Evolutionary conservation across 2,888 invertebrate species (phyloP).

Genomic region (Spodoptera picta): DNA sequence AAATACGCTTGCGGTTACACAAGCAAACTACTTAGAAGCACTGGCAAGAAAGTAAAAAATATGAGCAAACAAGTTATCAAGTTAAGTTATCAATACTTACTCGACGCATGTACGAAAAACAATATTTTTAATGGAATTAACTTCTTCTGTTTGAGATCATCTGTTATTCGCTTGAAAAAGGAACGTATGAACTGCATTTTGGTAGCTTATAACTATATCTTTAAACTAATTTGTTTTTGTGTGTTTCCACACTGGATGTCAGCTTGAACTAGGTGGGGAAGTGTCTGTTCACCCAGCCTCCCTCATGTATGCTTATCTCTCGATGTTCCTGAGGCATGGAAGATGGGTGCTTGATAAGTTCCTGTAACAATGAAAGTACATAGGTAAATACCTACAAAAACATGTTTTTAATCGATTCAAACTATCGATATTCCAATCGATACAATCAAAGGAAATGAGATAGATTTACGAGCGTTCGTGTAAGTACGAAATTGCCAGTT

Average conservation of each 20-base stretch:
- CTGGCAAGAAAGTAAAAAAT: too few species aligned
- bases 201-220: conserved; percentile 40
- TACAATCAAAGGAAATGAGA: conserved; percentile 3
- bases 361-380: conserved; percentile 67
- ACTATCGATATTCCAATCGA: not conserved
- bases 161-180: conserved; percentile 90
- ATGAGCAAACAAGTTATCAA: not conserved
- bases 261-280: conserved; percentile 72
- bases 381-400: not conserved
- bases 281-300: conserved; percentile 71
- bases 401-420: not conserved
- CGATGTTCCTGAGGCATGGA: conserved; percentile 79
- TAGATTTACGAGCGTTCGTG: conserved; percentile 1
- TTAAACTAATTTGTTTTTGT: conserved; percentile 8
- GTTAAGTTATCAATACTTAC: conserved; percentile 88
- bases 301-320: conserved; percentile 67
- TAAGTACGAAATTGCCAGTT: conserved; percentile 1
- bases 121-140: conserved; percentile 92
- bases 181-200: conserved; percentile 89
- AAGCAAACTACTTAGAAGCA: too few species aligned
- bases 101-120: conserved; percentile 93
- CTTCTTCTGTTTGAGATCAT: conserved; percentile 92
- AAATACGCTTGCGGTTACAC: too few species aligned
- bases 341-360: conserved; percentile 59
- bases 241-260: conserved; percentile 15